Evolutionary conservation across 2,113 vertebrate species (phyloP), one percentile per base, ranked within the genome.

Genomic region (Pyrgilauda ruficollis): DNA sequence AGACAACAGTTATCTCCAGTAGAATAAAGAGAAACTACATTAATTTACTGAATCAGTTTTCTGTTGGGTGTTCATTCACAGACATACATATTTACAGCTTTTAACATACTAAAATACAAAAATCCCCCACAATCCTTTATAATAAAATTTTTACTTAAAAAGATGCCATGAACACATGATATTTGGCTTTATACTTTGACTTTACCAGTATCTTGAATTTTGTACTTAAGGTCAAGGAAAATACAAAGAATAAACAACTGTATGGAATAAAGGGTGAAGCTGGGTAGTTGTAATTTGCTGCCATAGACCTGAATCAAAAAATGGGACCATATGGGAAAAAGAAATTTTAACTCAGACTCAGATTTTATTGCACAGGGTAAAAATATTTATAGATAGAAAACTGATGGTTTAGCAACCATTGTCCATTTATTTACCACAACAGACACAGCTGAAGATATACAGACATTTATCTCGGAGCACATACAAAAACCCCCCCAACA

Each of bases 401-500:
- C 5, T 23, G 13, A 56, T 50, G 6, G 58, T 43, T 74, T 87
- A 84, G 59, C 43, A 80, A 76, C 8, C 6, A 21, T 6, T 90
- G 27, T 31, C 14, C 3, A 35, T 47, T 77, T 61, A 56, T n/a
- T 81, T 88, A 63, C 10, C 8, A 74, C 16, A 84, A 41, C 0
- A 55, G 21, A 61, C 1, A 13, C 15, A 28, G 4, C 24, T 69
- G 37, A 62, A 87, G 30, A 52, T 23, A 70, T 4, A 52, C 1
- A 79, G 26, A 52, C 7, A 15, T 27, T 17, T 6, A 70, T 12
- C n/a, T 70, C 31, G 19, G 19, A 82, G 22, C 24, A 61, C 1
- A 68, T 11, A 50, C 0, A 76, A 15, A 61, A 69, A 55, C 11
- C 14, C 0, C 3, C 12, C 12, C 13, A 22, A 22, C 7, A 4